These are phyloP conservation scores for Ceratosolen fusciceps DNA, from an alignment of 1,140 invertebrate genomes.

Conservation along the genomic window DNA sequence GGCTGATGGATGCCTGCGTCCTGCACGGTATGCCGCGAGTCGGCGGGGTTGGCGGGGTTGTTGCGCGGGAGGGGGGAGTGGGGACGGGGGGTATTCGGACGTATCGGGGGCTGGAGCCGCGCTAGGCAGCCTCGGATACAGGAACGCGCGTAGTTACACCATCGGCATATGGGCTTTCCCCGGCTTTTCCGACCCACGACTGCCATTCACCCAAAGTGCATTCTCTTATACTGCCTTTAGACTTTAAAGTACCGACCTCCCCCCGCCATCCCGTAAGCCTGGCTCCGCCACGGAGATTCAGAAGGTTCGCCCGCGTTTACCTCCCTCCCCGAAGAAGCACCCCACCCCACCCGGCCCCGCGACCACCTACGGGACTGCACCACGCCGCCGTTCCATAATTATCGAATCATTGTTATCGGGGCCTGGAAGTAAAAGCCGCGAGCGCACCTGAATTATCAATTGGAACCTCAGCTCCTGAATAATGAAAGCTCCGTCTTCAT, in stretches of 20 bases:
- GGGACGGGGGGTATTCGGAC: not conserved
- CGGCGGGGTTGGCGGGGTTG: not conserved
- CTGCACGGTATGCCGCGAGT: not conserved
- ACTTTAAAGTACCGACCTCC: conserved; percentile 36
- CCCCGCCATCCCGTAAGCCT: too few species aligned
- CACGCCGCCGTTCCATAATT: too few species aligned
- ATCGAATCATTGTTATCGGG: too few species aligned
- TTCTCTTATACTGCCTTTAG: conserved; percentile 44
- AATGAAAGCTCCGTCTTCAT: too few species aligned
- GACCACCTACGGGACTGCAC: too few species aligned
- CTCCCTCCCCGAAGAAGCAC: too few species aligned
- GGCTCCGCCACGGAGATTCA: too few species aligned
- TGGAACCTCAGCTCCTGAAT: too few species aligned
- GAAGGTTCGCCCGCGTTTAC: too few species aligned
- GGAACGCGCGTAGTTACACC: not conserved
- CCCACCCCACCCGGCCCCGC: too few species aligned
- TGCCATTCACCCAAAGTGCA: conserved; percentile 50
- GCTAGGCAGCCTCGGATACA: not conserved
- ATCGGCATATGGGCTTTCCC: not conserved
- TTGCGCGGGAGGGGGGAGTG: not conserved
- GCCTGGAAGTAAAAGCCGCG: too few species aligned
- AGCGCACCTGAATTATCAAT: too few species aligned
- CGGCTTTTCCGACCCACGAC: conserved; percentile 43
- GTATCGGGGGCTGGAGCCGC: conserved; percentile 13
- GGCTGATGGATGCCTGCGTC: conserved; percentile 27